A percentile compares a stretch with the other conserved stretches of the same genome.
Conservation (phyloP, 2,113 vertebrate species). For the Jacana jacana region DNA sequence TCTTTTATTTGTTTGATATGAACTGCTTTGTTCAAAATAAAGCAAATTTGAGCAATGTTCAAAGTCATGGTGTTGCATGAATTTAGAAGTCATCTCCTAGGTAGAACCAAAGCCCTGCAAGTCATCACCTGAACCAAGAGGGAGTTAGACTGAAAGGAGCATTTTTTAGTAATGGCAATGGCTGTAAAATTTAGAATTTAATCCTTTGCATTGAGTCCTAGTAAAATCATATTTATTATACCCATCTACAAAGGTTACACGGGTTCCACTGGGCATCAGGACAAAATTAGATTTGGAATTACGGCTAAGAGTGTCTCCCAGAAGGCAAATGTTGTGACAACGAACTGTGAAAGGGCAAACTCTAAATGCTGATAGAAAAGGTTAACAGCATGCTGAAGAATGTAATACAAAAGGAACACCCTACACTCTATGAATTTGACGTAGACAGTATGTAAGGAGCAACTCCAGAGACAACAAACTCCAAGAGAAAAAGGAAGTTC, state of each 20-base stretch:
- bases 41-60: background rate
- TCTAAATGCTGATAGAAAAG: conserved; percentile 48
- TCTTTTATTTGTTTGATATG: background rate
- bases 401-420: conserved; percentile 13
- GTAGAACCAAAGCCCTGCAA: background rate
- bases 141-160: background rate
- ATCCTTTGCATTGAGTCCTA: background rate
- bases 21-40: background rate
- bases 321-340: conserved; percentile 55
- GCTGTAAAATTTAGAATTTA: background rate
- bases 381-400: conserved; percentile 32
- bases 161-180: background rate
- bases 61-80: background rate
- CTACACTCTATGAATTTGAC: background rate
- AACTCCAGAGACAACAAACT: background rate
- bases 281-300: conserved; percentile 53
- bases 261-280: conserved; percentile 18
- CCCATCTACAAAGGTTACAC: conserved; percentile 21
- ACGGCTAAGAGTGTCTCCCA: background rate
- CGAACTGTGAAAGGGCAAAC: conserved; percentile 41
- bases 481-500: background rate
- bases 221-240: conserved; percentile 37
- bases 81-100: background rate
- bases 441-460: background rate
- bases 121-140: background rate